phyloP scores from a whole-genome alignment of 1,140 invertebrate genomes.

The Macrobrachium rosenbergii region DNA sequence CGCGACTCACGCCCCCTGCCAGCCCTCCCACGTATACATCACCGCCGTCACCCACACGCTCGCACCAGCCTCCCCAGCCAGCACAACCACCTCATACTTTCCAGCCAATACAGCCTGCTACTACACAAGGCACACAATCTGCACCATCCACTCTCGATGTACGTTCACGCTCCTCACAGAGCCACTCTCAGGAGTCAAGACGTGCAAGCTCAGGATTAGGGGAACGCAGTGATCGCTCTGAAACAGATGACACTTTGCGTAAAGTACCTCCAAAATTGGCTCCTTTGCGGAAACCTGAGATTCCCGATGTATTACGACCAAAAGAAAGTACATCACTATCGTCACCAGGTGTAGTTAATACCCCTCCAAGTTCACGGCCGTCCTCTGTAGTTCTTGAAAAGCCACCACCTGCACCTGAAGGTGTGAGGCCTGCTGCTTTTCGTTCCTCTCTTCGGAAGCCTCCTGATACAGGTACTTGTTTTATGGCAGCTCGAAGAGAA shows the following conservation, averaged over 20 bases:
- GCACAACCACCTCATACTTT: conserved; percentile 51
- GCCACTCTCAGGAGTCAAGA: not conserved
- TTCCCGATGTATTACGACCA: conserved; percentile 58
- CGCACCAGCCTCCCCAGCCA: conserved; percentile 43
- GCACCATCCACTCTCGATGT: conserved; percentile 63
- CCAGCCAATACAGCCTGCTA: conserved; percentile 51
- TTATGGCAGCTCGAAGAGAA: conserved; percentile 60
- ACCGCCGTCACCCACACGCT: conserved; percentile 32
- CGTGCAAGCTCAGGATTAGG: no score
- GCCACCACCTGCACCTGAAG: conserved; percentile 47
- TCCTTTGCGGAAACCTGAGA: conserved; percentile 57
- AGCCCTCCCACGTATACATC: conserved; percentile 49
- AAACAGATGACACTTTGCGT: conserved; percentile 34
- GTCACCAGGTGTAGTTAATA: conserved; percentile 57
- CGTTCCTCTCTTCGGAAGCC: conserved; percentile 62
- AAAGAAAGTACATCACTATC: conserved; percentile 49
- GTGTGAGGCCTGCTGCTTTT: conserved; percentile 47
- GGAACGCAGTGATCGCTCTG: not conserved
- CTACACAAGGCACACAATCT: conserved; percentile 40
- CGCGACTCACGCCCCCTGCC: conserved; percentile 62
- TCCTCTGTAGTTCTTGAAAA: conserved; percentile 52
- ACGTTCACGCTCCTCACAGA: conserved; percentile 30
- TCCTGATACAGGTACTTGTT: conserved; percentile 60
- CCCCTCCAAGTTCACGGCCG: conserved; percentile 46
- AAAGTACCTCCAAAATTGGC: conserved; percentile 52